Percentiles rank a stretch among this genome's conserved stretches.
These are phyloP conservation scores for Anadara kagoshimensis DNA, from an alignment of 1,140 invertebrate species.

Conservation along the genomic window DNA sequence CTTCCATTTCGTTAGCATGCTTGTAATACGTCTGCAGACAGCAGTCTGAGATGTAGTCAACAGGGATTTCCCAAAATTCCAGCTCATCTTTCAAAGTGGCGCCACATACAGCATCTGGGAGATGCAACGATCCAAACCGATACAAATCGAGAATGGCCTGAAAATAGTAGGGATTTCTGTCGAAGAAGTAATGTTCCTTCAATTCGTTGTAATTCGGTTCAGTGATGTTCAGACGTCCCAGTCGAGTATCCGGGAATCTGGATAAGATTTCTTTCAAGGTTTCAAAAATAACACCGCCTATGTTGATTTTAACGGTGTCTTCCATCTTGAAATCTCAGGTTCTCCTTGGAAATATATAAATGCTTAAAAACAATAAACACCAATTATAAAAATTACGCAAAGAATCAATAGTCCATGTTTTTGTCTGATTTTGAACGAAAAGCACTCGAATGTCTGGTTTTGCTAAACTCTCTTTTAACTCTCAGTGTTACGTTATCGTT, in stretches of 20 bases:
- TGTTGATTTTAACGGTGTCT: slow-evolving; percentile 7
- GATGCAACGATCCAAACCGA: slow-evolving; percentile 12
- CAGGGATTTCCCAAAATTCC: slow-evolving; percentile 21
- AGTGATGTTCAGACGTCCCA: neutral
- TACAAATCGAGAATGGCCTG: slow-evolving; percentile 22
- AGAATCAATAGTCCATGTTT: no score
- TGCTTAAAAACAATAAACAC: no score
- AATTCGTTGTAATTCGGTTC: neutral
- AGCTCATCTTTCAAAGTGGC: slow-evolving; percentile 15
- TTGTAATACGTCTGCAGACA: slow-evolving; percentile 16
- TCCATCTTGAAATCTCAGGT: no score
- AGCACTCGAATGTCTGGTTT: no score
- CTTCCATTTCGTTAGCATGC: slow-evolving; percentile 11
- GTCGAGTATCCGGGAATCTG: slow-evolving; percentile 7
- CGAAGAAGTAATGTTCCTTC: slow-evolving; percentile 25
- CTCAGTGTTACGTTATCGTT: no score
- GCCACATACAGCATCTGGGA: slow-evolving; percentile 13
- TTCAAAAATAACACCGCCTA: slow-evolving; percentile 18
- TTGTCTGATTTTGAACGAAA: no score
- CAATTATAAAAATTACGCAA: no score
- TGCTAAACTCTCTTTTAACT: no score
- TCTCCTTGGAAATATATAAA: no score
- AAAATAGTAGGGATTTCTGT: slow-evolving; percentile 28
- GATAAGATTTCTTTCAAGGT: slow-evolving; percentile 20
- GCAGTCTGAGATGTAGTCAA: slow-evolving; percentile 1